Conservation (phyloP, 2,797 vertebrate species). For the Spea hammondii region DNA sequence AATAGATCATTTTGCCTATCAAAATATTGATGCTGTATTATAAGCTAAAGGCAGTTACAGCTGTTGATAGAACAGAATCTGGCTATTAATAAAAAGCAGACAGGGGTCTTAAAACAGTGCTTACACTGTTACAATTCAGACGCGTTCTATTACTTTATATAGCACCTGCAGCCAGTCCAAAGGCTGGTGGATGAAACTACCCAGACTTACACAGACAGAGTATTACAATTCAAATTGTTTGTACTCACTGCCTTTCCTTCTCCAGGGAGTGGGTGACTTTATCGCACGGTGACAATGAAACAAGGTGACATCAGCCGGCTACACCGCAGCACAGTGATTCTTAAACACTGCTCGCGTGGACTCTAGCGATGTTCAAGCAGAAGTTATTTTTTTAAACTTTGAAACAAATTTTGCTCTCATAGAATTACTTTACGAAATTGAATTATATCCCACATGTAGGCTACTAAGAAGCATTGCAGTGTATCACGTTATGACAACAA, state of each 20-base stretch:
- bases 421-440: constrained; percentile 36
- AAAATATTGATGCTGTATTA: constrained; percentile 74
- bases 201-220: constrained; percentile 67
- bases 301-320: not conserved
- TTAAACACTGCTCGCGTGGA: too few relatives aligned
- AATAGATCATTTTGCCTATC: constrained; percentile 73
- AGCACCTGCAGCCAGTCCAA: constrained; percentile 75
- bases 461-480: constrained; percentile 2
- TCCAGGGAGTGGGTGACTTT: not conserved
- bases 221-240: constrained; percentile 66
- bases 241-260: constrained; percentile 56
- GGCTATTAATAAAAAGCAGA: constrained; percentile 82
- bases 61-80: constrained; percentile 78
- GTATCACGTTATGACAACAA: constrained; percentile 23
- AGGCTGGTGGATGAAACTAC: constrained; percentile 73
- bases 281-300: constrained; percentile 5
- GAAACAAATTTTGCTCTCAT: constrained; percentile 12
- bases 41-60: constrained; percentile 68
- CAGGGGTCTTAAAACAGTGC: constrained; percentile 72
- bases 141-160: constrained; percentile 80
- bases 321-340: too few relatives aligned
- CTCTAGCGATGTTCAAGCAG: not conserved
- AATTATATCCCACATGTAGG: constrained; percentile 22
- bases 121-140: constrained; percentile 77
- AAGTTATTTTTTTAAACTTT: constrained; percentile 5